Conservation (phyloP, 2,888 invertebrate genomes). For the Orthosia gothica region DNA sequence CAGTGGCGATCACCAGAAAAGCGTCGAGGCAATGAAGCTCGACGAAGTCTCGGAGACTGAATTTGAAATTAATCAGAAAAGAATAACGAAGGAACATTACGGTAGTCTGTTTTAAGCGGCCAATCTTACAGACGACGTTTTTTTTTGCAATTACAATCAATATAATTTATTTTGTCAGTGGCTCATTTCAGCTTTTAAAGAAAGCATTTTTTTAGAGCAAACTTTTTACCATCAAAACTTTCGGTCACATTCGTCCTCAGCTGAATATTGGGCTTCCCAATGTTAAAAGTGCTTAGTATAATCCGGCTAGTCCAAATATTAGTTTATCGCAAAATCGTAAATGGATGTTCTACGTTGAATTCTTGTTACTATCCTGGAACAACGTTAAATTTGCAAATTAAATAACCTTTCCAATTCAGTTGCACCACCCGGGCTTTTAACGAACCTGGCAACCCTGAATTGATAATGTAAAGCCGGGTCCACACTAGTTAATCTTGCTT, state of each 20-base stretch:
- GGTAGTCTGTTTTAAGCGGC: too few species aligned
- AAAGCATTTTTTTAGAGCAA: too few species aligned
- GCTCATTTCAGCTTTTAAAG: too few species aligned
- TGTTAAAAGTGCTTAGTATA: background rate
- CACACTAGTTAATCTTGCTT: conserved; percentile 70
- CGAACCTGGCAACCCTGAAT: conserved; percentile 54
- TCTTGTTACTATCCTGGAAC: conserved; percentile 13
- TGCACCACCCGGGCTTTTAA: conserved; percentile 55
- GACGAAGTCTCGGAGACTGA: too few species aligned
- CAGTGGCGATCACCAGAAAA: too few species aligned
- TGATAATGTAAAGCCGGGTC: conserved; percentile 65
- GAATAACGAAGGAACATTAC: too few species aligned
- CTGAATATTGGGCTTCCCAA: background rate
- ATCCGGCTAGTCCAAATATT: conserved; percentile 7
- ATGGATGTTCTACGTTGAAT: conserved; percentile 2
- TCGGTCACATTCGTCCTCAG: background rate
- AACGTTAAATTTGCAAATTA: conserved; percentile 42
- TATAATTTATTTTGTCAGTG: too few species aligned
- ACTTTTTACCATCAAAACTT: too few species aligned
- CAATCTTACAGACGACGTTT: too few species aligned
- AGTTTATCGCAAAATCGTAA: conserved; percentile 1
- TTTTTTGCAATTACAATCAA: too few species aligned
- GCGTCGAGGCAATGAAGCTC: too few species aligned
- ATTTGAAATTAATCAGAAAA: too few species aligned
- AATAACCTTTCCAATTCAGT: conserved; percentile 54